Evolutionary conservation across 1,140 invertebrate species (phyloP), one percentile per base, ranked within the genome.

Genomic region (Macrostomum lignano): DNA sequence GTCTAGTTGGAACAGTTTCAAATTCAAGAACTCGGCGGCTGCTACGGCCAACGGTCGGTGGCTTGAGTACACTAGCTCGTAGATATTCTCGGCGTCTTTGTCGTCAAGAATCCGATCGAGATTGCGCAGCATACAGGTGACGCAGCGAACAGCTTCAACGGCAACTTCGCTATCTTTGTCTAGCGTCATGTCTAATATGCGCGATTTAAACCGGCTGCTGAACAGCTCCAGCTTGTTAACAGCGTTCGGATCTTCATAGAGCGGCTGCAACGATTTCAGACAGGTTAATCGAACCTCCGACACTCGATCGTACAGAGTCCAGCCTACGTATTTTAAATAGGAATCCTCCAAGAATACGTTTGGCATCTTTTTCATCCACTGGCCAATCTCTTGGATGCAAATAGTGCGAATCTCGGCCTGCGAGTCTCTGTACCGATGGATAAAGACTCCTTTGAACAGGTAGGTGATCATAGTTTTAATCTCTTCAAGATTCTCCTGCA

Each of bases 361-460:
- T 23, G 91, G 84, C 58, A 93, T 93, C 46, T 84, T 84, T 47
- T 81, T 79, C 84, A 98, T 96, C 88, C 88, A 98, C 29, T 84
- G 71, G 7, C 88, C 91, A 46, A 98, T 91, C 63, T 98, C 91
- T 17, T 73, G 70, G 77, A 96, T 94, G 46, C 86, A 94, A 46
- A 96, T 93, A 1, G 77, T 72, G 37, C 91, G 58, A 31, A 96
- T 94, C 59, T 96, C 91, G 1, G 86, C 78, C 36, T 94, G 60
- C 0, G 78, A 86, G 52, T 98, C 91, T 42, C 88, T 68, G 55
- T 93, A 93, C 45, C 88, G 65, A 60, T 96, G 88, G 9, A 96
- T 86, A 58, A 98, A 98, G 1, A 98, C 86, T 13, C 82, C 88
- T 58, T 96, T 96, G 55, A 96, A 98, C 70, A 96, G 82, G 48